Conservation (phyloP, 2,888 invertebrate species). For the Drosophila koepferae region DNA sequence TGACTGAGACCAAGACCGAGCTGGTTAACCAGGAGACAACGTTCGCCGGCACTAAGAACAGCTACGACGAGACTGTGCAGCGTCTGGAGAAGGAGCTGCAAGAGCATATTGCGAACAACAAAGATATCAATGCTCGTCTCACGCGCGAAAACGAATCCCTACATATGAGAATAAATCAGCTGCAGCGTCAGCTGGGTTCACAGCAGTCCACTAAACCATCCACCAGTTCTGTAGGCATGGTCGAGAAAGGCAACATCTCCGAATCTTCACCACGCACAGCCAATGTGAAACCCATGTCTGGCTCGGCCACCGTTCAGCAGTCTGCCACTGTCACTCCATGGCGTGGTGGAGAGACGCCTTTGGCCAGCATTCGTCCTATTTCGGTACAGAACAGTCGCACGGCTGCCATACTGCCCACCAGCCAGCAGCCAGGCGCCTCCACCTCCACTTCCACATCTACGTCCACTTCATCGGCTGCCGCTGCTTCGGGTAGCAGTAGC, state of each 20-base stretch:
- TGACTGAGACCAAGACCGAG: slow-evolving; percentile 85
- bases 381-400: slow-evolving; percentile 90
- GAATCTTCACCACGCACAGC: slow-evolving; percentile 90
- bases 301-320: slow-evolving; percentile 86
- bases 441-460: slow-evolving; percentile 76
- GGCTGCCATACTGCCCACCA: slow-evolving; percentile 92
- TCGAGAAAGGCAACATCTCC: slow-evolving; percentile 87
- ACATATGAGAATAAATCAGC: slow-evolving; percentile 89
- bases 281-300: slow-evolving; percentile 97
- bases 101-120: slow-evolving; percentile 88
- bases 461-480: slow-evolving; percentile 67
- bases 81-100: slow-evolving; percentile 91
- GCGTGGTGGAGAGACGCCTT: slow-evolving; percentile 92
- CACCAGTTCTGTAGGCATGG: slow-evolving; percentile 87
- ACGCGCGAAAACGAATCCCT: slow-evolving; percentile 89
- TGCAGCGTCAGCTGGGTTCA: slow-evolving; percentile 88
- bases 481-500: slow-evolving; percentile 46
- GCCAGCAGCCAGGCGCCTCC: slow-evolving; percentile 82
- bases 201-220: slow-evolving; percentile 90
- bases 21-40: slow-evolving; percentile 87
- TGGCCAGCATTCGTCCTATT: slow-evolving; percentile 97
- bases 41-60: slow-evolving; percentile 88
- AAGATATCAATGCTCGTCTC: slow-evolving; percentile 86
- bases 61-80: slow-evolving; percentile 89
- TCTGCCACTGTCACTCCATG: slow-evolving; percentile 88